Conservation (phyloP, 1,140 invertebrate genomes). For the Triops longicaudatus region DNA sequence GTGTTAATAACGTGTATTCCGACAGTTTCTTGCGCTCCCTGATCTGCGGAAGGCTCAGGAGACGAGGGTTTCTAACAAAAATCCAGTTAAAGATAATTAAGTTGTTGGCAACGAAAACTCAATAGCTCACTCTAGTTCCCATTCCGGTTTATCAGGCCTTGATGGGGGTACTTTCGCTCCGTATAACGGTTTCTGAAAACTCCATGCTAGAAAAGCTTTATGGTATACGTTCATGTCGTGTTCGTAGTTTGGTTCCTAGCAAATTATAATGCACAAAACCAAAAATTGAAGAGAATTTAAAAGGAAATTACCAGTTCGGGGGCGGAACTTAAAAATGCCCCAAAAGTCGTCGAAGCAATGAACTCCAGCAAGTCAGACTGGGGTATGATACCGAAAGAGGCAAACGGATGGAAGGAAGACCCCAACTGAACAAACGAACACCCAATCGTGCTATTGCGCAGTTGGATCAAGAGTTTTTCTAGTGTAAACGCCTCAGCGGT, state of each 20-base stretch:
- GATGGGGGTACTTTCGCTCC: not conserved
- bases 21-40: slow-evolving; percentile 32
- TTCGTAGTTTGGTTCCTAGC: slow-evolving; percentile 41
- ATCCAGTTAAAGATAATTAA: not conserved
- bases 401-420: slow-evolving; percentile 57
- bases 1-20: slow-evolving; percentile 47
- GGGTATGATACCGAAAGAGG: slow-evolving; percentile 56
- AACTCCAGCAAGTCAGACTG: slow-evolving; percentile 71
- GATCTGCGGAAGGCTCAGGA: slow-evolving; percentile 41
- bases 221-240: slow-evolving; percentile 61
- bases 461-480: slow-evolving; percentile 62
- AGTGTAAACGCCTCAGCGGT: slow-evolving; percentile 63
- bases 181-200: slow-evolving; percentile 50
- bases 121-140: slow-evolving; percentile 19
- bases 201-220: slow-evolving; percentile 63
- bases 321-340: slow-evolving; percentile 54
- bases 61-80: slow-evolving; percentile 27
- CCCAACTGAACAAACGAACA: slow-evolving; percentile 73
- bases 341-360: slow-evolving; percentile 66
- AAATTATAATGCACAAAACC: not conserved
- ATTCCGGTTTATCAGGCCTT: not conserved
- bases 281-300: not conserved
- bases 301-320: slow-evolving; percentile 38
- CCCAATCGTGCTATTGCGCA: slow-evolving; percentile 63
- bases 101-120: not conserved